Evolutionary conservation across 2,888 invertebrate species (phyloP), one percentile per base, ranked within the genome.

Genomic region (Spisula solida): DNA sequence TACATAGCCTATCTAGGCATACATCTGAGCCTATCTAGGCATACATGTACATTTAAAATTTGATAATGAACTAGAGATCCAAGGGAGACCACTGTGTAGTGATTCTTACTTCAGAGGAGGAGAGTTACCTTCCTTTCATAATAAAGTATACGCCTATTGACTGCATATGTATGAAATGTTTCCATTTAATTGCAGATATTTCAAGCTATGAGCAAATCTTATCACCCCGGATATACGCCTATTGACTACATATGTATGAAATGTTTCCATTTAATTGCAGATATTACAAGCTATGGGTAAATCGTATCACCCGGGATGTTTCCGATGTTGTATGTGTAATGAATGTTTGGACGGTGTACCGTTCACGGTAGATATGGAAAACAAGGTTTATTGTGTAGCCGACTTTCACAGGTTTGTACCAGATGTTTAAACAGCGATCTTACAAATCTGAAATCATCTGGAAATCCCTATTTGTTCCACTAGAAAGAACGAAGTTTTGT

Each of bases 241-340:
- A 41, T 41, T 41, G 41, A 41, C 41, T 41, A 41, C 8, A 8
- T 41, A 2, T 41, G 41, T 41, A 41, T 5, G 8, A 41, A 2
- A 41, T 41, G 2, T 41, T 8, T 41, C 14, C 10, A 1, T 78
- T 85, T 25, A 66, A 90, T 95, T 97, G 47, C 95, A 99, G 99
- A 99, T 99, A 95, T 97, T 99, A 82, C 99, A 99, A 98, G 99
- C 99, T 0, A 99, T 99, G 99, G 99, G 99, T 34, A 99, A 99
- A 97, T 99, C 99, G 0, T 99, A 99, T 97, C 99, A 99, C 97
- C 99, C 99, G 0, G 99, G 99, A 14, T 99, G 99, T 97, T 99
- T 99, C 97, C 98, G 99, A 81, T 99, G 99, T 97, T 99, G 99
- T 97, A 98, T 99, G 89, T 99, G 99, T 97, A 99, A 99, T 96